A percentile compares a stretch with the other conserved stretches of the same genome.
phyloP scores from a whole-genome alignment of 2,113 vertebrate genomes.

The Egretta garzetta region DNA sequence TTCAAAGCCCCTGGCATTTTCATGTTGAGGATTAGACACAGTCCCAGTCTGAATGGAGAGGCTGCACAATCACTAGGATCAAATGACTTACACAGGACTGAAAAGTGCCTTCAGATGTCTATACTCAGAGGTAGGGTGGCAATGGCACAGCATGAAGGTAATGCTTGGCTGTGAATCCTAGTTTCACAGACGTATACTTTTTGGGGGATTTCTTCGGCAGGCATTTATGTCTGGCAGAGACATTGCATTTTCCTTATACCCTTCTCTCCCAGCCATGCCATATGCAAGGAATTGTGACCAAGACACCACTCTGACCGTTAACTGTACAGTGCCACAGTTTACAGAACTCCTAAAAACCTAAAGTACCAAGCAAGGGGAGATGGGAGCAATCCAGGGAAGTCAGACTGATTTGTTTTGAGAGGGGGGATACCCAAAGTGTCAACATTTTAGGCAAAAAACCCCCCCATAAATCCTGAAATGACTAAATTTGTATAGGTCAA shows the following conservation, averaged over 20 bases:
- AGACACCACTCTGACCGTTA: neutral
- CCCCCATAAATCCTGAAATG: neutral
- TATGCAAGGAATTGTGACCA: neutral
- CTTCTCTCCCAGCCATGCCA: neutral
- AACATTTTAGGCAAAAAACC: neutral
- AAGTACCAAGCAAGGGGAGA: neutral
- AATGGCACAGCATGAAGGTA: neutral
- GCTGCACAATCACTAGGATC: neutral
- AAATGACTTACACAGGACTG: neutral
- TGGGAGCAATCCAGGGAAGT: neutral
- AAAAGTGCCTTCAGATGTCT: neutral
- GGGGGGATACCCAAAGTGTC: neutral
- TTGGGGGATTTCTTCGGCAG: neutral
- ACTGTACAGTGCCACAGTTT: neutral
- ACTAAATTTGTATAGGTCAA: accelerated
- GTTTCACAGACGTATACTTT: neutral
- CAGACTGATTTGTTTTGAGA: neutral
- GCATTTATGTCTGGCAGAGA: neutral
- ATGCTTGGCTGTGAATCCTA: neutral
- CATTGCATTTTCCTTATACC: neutral
- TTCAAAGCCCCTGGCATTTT: neutral
- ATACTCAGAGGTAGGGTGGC: neutral
- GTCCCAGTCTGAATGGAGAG: neutral
- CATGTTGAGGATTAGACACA: neutral
- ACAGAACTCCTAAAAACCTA: neutral